Percentiles rank a stretch among this genome's conserved stretches.
These are phyloP conservation scores for Eupithecia pulchellata DNA, from an alignment of 2,888 invertebrate genomes.

Conservation along the genomic window DNA sequence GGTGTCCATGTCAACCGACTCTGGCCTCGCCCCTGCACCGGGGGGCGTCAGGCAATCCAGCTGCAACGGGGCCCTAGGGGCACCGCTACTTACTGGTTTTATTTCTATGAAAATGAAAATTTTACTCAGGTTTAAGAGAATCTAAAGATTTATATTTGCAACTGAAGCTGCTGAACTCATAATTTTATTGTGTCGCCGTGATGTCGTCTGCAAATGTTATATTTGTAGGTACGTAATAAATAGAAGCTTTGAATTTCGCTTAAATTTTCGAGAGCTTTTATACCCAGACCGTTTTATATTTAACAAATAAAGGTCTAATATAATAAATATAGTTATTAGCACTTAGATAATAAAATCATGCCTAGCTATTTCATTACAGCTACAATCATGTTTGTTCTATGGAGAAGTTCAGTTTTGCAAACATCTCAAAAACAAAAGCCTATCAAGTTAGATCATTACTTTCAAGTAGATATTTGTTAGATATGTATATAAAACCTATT, in stretches of 20 bases:
- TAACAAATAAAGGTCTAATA: not conserved
- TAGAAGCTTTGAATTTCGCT: conserved; percentile 4
- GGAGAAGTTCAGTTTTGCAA: not conserved
- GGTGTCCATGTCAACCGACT: no score
- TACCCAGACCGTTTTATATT: not conserved
- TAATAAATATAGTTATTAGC: not conserved
- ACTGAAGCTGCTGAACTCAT: not conserved
- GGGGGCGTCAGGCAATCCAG: no score
- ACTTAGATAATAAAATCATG: no score
- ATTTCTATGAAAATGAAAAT: not conserved
- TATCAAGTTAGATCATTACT: not conserved
- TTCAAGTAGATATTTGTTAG: not conserved
- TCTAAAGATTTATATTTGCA: not conserved
- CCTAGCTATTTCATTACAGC: not conserved
- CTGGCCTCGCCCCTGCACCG: no score
- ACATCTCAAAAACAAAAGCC: not conserved
- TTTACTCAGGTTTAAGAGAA: not conserved
- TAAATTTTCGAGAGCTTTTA: not conserved
- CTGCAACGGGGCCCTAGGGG: no score
- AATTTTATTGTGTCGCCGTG: not conserved
- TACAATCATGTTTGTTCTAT: not conserved
- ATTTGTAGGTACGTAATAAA: not conserved
- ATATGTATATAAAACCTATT: not conserved
- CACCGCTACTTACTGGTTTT: no score
- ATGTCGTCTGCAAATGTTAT: conserved; percentile 5